Evolutionary conservation across 2,113 vertebrate species (phyloP).

Genomic region (Corythoichthys haematopterus): DNA sequence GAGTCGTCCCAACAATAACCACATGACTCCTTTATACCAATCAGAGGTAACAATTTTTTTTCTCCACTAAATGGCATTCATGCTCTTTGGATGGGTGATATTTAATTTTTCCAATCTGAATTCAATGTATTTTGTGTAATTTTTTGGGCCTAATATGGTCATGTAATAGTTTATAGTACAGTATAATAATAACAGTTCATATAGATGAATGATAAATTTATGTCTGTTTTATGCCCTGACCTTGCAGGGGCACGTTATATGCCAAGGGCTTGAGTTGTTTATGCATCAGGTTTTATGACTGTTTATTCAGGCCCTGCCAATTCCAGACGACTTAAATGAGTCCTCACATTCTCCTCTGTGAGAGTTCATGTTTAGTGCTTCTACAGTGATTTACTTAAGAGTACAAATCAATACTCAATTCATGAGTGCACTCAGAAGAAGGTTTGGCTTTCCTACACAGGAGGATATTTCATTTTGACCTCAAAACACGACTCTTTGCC

Average conservation of each 20-base stretch:
- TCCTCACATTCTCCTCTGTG: constrained; percentile 10
- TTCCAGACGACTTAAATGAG: constrained; percentile 14
- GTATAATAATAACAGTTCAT: too few species aligned
- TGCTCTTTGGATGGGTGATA: too few species aligned
- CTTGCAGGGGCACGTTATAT: background rate
- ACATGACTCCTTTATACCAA: too few species aligned
- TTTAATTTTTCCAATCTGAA: too few species aligned
- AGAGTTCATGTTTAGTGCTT: constrained; percentile 1
- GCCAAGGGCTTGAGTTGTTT: constrained; percentile 11
- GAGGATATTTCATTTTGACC: constrained; percentile 1
- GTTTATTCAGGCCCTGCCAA: constrained; percentile 20
- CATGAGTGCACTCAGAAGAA: background rate
- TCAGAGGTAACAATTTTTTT: too few species aligned
- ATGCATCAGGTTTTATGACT: constrained; percentile 8
- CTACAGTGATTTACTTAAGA: background rate
- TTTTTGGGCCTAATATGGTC: too few species aligned
- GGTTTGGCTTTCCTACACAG: background rate
- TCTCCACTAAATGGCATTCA: too few species aligned
- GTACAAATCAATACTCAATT: background rate
- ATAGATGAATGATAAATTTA: background rate
- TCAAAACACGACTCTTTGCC: background rate
- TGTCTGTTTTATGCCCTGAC: background rate
- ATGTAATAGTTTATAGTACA: too few species aligned
- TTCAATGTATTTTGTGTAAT: too few species aligned
- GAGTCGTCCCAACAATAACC: too few species aligned